Conservation (phyloP, 2,888 invertebrate genomes). For the Phalangium opilio region DNA sequence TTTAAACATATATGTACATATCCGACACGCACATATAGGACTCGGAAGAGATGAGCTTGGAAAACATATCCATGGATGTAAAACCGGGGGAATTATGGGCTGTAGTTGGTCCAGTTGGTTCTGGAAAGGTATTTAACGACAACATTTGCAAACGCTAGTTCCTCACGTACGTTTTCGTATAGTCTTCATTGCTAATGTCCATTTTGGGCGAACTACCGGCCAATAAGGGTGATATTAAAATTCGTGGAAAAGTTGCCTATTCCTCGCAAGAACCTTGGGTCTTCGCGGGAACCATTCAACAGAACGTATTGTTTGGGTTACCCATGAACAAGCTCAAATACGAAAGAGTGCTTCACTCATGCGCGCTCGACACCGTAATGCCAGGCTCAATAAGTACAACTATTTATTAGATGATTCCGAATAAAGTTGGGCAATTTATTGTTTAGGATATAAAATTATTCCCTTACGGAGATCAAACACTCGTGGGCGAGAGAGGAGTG, state of each 20-base stretch:
- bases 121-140: slow-evolving; percentile 62
- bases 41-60: slow-evolving; percentile 15
- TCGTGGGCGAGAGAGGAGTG: slow-evolving; percentile 72
- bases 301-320: slow-evolving; percentile 82
- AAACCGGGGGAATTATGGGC: slow-evolving; percentile 43
- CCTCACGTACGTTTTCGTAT: neutral
- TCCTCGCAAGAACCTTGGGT: slow-evolving; percentile 59
- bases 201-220: slow-evolving; percentile 54
- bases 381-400: no score
- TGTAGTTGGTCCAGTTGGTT: slow-evolving; percentile 72
- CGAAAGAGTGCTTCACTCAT: slow-evolving; percentile 35
- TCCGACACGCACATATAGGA: no score
- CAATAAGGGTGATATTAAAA: slow-evolving; percentile 42
- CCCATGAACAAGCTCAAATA: slow-evolving; percentile 41
- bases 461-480: slow-evolving; percentile 53
- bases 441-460: slow-evolving; percentile 28
- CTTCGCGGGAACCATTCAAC: slow-evolving; percentile 55
- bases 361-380: slow-evolving; percentile 33
- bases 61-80: slow-evolving; percentile 28
- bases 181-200: slow-evolving; percentile 34
- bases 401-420: no score
- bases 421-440: no score
- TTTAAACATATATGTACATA: no score
- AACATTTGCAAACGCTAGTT: no score
- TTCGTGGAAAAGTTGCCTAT: slow-evolving; percentile 46